phyloP scores from a whole-genome alignment of 2,888 invertebrate genomes.

The Phragmatobia fuliginosa region DNA sequence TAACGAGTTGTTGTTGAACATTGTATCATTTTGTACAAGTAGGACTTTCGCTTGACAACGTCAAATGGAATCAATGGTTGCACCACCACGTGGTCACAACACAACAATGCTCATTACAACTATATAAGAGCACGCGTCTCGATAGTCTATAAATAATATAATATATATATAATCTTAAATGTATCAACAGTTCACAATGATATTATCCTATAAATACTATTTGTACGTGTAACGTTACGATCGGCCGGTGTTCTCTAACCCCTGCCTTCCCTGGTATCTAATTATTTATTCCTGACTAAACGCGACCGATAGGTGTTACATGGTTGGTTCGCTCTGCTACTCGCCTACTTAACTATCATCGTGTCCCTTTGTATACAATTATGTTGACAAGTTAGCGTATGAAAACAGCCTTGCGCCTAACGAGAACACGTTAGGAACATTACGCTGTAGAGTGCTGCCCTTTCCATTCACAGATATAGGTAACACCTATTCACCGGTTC shows the following conservation, averaged over 20 bases:
- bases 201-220: constrained; percentile 5
- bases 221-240: neutral
- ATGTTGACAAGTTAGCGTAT: no score
- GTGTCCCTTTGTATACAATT: no score
- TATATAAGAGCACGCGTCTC: constrained; percentile 2
- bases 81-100: neutral
- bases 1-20: neutral
- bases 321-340: no score
- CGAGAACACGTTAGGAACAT: neutral
- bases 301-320: neutral
- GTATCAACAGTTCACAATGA: constrained; percentile 3
- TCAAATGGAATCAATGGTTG: neutral
- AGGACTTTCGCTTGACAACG: neutral
- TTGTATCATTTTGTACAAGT: neutral
- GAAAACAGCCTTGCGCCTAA: no score
- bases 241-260: neutral
- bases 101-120: constrained; percentile 11
- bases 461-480: no score
- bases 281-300: neutral
- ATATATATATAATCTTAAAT: constrained; percentile 7
- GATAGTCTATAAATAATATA: neutral
- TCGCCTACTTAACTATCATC: neutral
- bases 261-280: neutral
- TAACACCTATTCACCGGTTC: neutral
- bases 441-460: neutral